Evolutionary conservation across 2,888 invertebrate species (phyloP).

Genomic region (Nezara viridula): DNA sequence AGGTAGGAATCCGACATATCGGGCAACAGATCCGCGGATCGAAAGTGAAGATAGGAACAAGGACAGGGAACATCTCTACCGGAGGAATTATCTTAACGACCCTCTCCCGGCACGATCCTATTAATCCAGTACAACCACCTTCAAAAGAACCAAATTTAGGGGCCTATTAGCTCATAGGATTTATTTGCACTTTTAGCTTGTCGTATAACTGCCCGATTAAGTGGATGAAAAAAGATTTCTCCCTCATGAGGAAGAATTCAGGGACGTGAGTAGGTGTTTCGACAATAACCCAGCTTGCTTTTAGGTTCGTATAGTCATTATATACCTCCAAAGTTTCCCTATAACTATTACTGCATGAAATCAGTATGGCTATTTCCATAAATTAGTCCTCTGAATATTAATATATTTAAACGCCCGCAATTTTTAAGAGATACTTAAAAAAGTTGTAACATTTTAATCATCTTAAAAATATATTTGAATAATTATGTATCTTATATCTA

Average conservation of each 20-base stretch:
- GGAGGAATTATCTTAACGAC: slow-evolving; percentile 8
- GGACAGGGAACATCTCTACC: slow-evolving; percentile 38
- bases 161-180: not conserved
- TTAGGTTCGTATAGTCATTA: not conserved
- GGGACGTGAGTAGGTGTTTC: not conserved
- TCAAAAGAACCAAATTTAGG: slow-evolving; percentile 18
- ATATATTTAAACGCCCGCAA: not conserved
- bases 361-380: not conserved
- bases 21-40: not conserved
- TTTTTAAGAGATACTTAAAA: no score
- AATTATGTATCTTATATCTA: no score
- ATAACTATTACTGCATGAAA: not conserved
- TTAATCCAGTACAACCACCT: not conserved
- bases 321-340: not conserved
- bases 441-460: no score
- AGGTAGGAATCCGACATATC: slow-evolving; percentile 15
- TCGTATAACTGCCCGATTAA: slow-evolving; percentile 22
- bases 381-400: not conserved
- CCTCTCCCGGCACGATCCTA: not conserved
- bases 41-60: slow-evolving; percentile 42
- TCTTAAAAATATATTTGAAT: no score
- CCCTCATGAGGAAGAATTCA: not conserved
- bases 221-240: not conserved
- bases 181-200: slow-evolving; percentile 20
- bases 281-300: not conserved